Evolutionary conservation across 2,888 invertebrate genomes (phyloP), one percentile per base, ranked within the genome.

Genomic region (Mesopsocus fuscifrons): DNA sequence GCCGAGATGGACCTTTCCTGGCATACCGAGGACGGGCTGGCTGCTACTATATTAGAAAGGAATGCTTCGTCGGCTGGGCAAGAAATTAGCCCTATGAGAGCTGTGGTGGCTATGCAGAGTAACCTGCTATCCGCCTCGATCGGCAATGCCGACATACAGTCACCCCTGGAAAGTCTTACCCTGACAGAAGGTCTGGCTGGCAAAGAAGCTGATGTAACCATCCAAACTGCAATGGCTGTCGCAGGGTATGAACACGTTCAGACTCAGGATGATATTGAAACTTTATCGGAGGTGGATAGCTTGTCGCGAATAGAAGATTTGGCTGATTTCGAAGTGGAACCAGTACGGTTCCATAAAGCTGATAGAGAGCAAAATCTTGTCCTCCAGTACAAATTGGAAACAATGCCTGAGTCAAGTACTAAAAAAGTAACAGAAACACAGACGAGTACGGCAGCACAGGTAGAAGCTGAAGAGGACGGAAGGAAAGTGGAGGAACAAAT

Each of bases 201-300:
- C 6, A 20, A 45, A 16, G 18, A 33, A 4, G 11, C 38, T 8
- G 35, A 41, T n/a, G 16, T 32, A 15, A 41, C 22, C 23, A 26
- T 41, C 17, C 41, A 26, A 22, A 17, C 41, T 20, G 16, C 34
- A 26, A 33, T 34, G 20, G 41, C 23, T 6, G 20, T 46, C 21
- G 32, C 33, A 21, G 42, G 31, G 35, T 26, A 30, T 34, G 23
- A 41, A 18, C 43, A 43, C 32, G 34, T 35, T 20, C 41, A 42
- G 6, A 41, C 44, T 31, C 41, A 33, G 15, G 22, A 35, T 32
- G 46, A 49, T 4, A 41, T 42, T 38, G 49, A 47, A 33, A 47
- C 49, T 3, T 41, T 49, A 8, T 49, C 49, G 2, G 47, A 49
- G 15, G 34, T 46, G 11, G 49, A 49, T 15, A 44, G 44, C 11